phyloP scores from a whole-genome alignment of 2,113 vertebrate species.

The Acrocephalus arundinaceus region DNA sequence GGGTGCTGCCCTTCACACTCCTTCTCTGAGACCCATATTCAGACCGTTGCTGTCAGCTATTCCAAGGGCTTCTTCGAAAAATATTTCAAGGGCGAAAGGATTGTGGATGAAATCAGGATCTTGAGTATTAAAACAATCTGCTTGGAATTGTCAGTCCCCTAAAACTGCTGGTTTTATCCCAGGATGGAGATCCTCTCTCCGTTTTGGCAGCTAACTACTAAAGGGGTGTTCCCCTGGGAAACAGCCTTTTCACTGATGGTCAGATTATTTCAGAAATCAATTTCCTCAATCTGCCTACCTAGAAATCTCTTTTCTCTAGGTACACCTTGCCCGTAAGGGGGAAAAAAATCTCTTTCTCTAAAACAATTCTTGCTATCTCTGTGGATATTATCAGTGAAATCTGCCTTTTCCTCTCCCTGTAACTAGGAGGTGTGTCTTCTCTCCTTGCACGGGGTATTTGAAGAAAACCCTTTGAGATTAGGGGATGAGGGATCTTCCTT shows the following conservation, averaged over 20 bases:
- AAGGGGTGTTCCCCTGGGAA: not conserved
- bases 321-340: not conserved
- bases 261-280: not conserved
- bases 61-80: slow-evolving; percentile 46
- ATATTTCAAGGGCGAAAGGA: not conserved
- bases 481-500: not conserved
- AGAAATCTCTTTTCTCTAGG: not conserved
- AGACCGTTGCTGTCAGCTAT: slow-evolving; percentile 14
- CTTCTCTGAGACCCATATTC: slow-evolving; percentile 41
- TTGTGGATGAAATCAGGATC: slow-evolving; percentile 24
- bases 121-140: slow-evolving; percentile 12
- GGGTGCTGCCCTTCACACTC: slow-evolving; percentile 50
- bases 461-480: not conserved
- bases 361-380: not conserved
- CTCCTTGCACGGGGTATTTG: not conserved
- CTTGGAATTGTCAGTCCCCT: not conserved
- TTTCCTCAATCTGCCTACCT: not conserved
- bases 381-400: not conserved
- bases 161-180: not conserved
- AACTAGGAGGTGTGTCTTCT: slow-evolving; percentile 5
- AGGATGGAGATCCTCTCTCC: slow-evolving; percentile 5
- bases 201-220: not conserved
- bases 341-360: not conserved
- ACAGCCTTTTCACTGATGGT: not conserved
- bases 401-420: not conserved